Percentiles rank a stretch among this genome's conserved stretches.
These are phyloP conservation scores for Euschistus heros DNA, from an alignment of 1,140 invertebrate species.

Conservation along the genomic window DNA sequence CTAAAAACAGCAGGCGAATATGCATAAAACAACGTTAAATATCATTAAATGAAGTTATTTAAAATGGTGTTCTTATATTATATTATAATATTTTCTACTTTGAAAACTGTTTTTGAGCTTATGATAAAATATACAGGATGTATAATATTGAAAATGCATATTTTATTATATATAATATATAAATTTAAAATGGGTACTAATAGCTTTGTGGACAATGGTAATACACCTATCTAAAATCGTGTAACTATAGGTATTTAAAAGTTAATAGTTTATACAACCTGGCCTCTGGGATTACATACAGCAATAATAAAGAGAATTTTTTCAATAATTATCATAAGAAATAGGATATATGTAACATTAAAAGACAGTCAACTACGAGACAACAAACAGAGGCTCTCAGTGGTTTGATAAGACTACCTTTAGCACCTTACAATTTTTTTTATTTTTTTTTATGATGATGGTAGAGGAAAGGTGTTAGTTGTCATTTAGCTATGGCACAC, in stretches of 20 bases:
- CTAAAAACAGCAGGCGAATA: not conserved
- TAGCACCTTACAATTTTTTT: slow-evolving; percentile 15
- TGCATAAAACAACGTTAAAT: too few species aligned
- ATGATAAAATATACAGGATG: slow-evolving; percentile 9
- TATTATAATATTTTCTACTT: not conserved
- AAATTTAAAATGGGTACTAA: slow-evolving; percentile 6
- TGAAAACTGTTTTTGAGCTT: slow-evolving; percentile 10
- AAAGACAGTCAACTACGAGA: too few species aligned
- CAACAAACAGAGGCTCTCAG: too few species aligned
- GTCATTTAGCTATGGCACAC: slow-evolving; percentile 14
- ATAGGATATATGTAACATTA: slow-evolving; percentile 3
- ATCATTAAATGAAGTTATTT: too few species aligned
- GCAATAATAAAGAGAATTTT: too few species aligned
- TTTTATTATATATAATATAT: not conserved
- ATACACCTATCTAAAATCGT: slow-evolving; percentile 10
- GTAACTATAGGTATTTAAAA: not conserved
- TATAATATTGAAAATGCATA: slow-evolving; percentile 8
- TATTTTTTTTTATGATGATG: not conserved
- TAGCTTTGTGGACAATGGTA: slow-evolving; percentile 11
- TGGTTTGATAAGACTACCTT: not conserved
- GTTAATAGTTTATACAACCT: slow-evolving; percentile 8
- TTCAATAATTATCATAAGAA: slow-evolving; percentile 7
- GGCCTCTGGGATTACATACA: not conserved
- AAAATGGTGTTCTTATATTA: slow-evolving; percentile 11
- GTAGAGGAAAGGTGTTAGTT: too few species aligned